Evolutionary conservation across 2,888 invertebrate genomes (phyloP), one percentile per base, ranked within the genome.

Genomic region (Drosophila paracracens): DNA sequence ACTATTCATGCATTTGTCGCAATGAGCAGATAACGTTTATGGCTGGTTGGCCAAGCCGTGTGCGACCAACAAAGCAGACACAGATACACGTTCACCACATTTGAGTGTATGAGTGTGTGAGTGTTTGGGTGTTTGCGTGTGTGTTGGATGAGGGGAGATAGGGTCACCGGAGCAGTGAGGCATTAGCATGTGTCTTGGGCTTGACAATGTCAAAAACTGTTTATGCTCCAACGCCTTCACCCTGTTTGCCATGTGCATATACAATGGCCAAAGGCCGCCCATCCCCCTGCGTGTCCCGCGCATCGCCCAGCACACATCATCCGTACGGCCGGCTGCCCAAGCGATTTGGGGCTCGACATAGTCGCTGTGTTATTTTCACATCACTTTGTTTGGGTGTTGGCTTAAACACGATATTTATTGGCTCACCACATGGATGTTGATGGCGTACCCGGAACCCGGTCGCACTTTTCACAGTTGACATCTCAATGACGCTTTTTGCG

Each of bases 321-420:
- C 27, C 18, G 31, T 29, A 38, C 38, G n/a, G 13, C 13, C 33
- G 52, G 48, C 40, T 43, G 50, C 57, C 36, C 57, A 66, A 61
- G 21, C 63, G 79, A 62, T 77, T 46, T 79, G 65, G 65, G 70
- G 29, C 51, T 40, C 54, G 56, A 51, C 46, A 59, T 56, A 60
- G 61, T 67, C 58, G 58, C 65, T 63, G 61, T 71, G 70, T 81
- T 76, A 79, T 73, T 76, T 75, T 71, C 88, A 63, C 82, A 77
- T 74, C 75, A 82, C 83, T 82, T 89, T 85, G 88, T 76, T 78
- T 74, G 85, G 82, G 88, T 89, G 88, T 88, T 89, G 85, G 88
- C 89, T 88, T 85, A 89, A 89, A 87, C 89, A 85, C 89, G 89
- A 85, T 85, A 85, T 85, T 89, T 85, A 85, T 85, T 85, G 85